A percentile compares a stretch with the other conserved stretches of the same genome.
These are phyloP conservation scores for Phengaris arion DNA, from an alignment of 2,888 invertebrate species.

Conservation along the genomic window DNA sequence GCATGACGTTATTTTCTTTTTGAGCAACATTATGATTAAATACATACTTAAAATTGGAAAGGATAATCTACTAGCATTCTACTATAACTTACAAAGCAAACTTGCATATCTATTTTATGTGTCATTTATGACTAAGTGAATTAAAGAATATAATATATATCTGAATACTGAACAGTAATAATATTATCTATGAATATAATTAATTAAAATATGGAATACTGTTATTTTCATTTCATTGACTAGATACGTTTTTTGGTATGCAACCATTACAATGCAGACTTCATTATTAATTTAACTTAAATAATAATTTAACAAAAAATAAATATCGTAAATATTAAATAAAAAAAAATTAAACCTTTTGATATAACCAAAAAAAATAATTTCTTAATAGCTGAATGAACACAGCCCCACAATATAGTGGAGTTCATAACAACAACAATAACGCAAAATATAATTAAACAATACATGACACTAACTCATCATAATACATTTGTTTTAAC, in stretches of 20 bases:
- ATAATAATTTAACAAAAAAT: constrained; percentile 10
- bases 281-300: constrained; percentile 6
- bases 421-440: too few relatives aligned
- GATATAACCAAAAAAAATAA: too few relatives aligned
- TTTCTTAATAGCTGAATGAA: too few relatives aligned
- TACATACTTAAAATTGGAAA: neutral
- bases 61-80: neutral
- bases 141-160: neutral
- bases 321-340: neutral
- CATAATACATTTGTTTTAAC: too few relatives aligned
- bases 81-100: neutral
- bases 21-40: constrained; percentile 2
- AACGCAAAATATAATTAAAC: too few relatives aligned
- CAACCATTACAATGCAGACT: neutral
- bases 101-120: neutral
- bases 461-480: too few relatives aligned
- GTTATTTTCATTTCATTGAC: constrained; percentile 31
- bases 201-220: constrained; percentile 32
- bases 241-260: constrained; percentile 27
- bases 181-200: neutral
- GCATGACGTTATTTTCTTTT: neutral
- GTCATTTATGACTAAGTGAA: neutral
- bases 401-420: too few relatives aligned
- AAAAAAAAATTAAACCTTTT: neutral
- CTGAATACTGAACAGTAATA: neutral